Conservation (phyloP, 2,797 vertebrate genomes). For the Coregonus suidteri region DNA sequence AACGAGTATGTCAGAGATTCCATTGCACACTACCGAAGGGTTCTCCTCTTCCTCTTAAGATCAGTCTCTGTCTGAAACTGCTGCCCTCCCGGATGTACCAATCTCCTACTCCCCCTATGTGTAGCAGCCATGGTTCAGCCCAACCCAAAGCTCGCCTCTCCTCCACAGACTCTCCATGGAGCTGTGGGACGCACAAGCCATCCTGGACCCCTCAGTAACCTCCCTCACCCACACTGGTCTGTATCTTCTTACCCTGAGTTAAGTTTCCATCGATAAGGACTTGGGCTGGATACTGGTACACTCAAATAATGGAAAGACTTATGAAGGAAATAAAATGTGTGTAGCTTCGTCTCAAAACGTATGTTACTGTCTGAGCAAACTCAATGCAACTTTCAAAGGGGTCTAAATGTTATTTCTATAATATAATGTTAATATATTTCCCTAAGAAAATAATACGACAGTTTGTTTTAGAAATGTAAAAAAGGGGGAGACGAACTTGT, state of each 20-base stretch:
- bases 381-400: constrained; percentile 56
- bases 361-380: constrained; percentile 38
- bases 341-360: neutral
- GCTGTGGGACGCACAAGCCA: constrained; percentile 46
- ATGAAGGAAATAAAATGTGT: neutral
- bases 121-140: constrained; percentile 20
- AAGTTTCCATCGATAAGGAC: neutral
- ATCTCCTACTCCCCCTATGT: constrained; percentile 5
- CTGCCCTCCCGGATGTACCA: neutral
- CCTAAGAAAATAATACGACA: constrained; percentile 7
- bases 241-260: neutral
- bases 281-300: neutral
- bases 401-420: constrained; percentile 52
- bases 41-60: neutral
- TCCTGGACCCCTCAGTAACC: constrained; percentile 17
- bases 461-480: constrained; percentile 22
- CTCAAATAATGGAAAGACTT: neutral
- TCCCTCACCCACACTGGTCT: constrained; percentile 5
- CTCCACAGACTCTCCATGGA: constrained; percentile 22
- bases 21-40: neutral
- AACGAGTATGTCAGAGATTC: neutral
- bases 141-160: constrained; percentile 12
- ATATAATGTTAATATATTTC: constrained; percentile 46
- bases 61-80: neutral
- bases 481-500: neutral